Conservation (phyloP, 1,140 invertebrate genomes). For the Piezodorus guildinii region DNA sequence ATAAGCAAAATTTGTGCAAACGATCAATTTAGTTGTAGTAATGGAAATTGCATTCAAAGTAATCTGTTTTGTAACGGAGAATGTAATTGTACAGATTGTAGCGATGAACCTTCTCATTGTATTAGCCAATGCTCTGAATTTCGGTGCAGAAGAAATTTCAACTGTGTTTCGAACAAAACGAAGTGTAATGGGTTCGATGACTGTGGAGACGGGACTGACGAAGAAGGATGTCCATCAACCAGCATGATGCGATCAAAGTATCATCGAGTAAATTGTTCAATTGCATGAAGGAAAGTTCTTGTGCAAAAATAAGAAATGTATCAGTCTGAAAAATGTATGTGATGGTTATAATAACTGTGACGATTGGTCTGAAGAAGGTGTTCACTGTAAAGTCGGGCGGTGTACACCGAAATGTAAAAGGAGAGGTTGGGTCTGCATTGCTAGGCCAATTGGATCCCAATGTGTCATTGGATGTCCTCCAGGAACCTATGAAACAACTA, state of each 20-base stretch:
- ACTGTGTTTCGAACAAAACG: constrained; percentile 41
- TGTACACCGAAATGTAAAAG: neutral
- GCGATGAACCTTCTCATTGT: neutral
- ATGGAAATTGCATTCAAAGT: no score
- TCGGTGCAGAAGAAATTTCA: constrained; percentile 35
- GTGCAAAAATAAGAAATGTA: neutral
- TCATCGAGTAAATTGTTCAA: neutral
- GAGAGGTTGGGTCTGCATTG: neutral
- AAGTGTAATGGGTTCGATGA: constrained; percentile 56
- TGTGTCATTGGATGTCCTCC: neutral
- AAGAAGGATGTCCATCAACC: constrained; percentile 41
- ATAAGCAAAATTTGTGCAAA: no score
- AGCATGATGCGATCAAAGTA: neutral
- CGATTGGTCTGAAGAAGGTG: neutral
- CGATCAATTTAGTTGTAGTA: no score
- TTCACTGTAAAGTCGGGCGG: neutral
- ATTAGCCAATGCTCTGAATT: neutral
- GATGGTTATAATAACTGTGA: neutral
- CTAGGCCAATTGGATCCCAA: neutral
- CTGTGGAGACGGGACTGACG: constrained; percentile 56
- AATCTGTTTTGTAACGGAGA: neutral
- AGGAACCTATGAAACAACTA: neutral
- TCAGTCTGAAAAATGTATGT: neutral
- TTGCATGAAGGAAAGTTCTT: neutral
- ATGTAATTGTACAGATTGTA: neutral